Conservation (phyloP, 2,888 invertebrate genomes). For the Ennomos quercinarius region DNA sequence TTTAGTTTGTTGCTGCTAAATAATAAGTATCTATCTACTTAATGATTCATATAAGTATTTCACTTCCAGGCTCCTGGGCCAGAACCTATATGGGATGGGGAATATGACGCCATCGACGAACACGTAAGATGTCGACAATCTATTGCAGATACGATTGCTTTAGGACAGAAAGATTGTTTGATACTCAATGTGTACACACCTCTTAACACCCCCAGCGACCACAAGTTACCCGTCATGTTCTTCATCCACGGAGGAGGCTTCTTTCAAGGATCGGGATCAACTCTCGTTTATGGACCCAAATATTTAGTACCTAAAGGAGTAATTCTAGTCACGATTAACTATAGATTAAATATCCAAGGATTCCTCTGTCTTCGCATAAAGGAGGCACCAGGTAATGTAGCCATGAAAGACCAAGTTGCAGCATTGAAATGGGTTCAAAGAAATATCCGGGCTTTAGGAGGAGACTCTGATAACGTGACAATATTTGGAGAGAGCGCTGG, state of each 20-base stretch:
- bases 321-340: slow-evolving; percentile 70
- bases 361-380: slow-evolving; percentile 66
- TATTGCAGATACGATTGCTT: slow-evolving; percentile 34
- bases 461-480: slow-evolving; percentile 67
- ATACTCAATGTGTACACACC: slow-evolving; percentile 69
- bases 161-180: slow-evolving; percentile 65
- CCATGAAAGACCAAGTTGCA: slow-evolving; percentile 70
- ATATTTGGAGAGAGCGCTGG: slow-evolving; percentile 77
- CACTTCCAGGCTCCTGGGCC: slow-evolving; percentile 67
- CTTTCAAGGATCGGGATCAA: slow-evolving; percentile 61
- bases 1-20: no score
- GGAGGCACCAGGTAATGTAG: slow-evolving; percentile 74
- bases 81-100: slow-evolving; percentile 64
- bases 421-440: slow-evolving; percentile 67
- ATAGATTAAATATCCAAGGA: slow-evolving; percentile 71
- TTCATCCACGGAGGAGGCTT: slow-evolving; percentile 76
- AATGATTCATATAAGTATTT: not conserved
- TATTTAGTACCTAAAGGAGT: slow-evolving; percentile 65
- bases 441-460: slow-evolving; percentile 67
- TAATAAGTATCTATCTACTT: no score
- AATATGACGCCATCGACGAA: slow-evolving; percentile 66
- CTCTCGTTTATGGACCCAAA: slow-evolving; percentile 64
- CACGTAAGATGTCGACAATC: slow-evolving; percentile 63
- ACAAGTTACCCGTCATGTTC: slow-evolving; percentile 69
- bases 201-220: slow-evolving; percentile 37